phyloP scores from a whole-genome alignment of 2,113 vertebrate genomes.

The Glaucidium brasilianum region DNA sequence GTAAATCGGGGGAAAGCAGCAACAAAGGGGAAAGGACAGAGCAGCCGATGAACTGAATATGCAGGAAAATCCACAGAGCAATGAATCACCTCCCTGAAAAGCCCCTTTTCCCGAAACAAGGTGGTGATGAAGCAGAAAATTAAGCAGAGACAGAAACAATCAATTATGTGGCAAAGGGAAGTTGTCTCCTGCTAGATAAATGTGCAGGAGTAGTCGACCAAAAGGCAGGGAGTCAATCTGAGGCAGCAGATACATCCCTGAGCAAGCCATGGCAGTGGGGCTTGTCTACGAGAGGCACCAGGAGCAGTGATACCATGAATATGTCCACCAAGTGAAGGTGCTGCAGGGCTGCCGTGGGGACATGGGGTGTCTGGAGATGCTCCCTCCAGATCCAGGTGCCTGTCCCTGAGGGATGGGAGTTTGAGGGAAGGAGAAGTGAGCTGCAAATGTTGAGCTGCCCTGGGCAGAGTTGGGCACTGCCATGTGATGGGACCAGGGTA shows the following conservation, averaged over 20 bases:
- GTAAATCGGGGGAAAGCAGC: neutral
- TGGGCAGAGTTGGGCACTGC: neutral
- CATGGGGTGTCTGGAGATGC: neutral
- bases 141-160: neutral
- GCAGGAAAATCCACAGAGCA: slow-evolving; percentile 11
- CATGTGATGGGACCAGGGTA: neutral
- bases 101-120: neutral
- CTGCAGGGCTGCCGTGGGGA: neutral
- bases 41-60: neutral
- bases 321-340: neutral
- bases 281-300: neutral
- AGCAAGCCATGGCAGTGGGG: neutral
- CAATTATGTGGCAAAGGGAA: neutral
- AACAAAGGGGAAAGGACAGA: neutral
- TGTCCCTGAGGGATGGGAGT: neutral
- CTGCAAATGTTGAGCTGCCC: neutral
- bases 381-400: neutral
- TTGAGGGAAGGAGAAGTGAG: neutral
- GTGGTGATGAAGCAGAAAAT: neutral
- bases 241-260: neutral
- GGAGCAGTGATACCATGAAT: rapidly evolving
- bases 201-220: rapidly evolving
- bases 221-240: neutral
- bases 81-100: slow-evolving; percentile 41
- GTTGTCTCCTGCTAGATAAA: neutral